These are phyloP conservation scores for Lithobates pipiens DNA, from an alignment of 2,797 vertebrate genomes.

Conservation along the genomic window DNA sequence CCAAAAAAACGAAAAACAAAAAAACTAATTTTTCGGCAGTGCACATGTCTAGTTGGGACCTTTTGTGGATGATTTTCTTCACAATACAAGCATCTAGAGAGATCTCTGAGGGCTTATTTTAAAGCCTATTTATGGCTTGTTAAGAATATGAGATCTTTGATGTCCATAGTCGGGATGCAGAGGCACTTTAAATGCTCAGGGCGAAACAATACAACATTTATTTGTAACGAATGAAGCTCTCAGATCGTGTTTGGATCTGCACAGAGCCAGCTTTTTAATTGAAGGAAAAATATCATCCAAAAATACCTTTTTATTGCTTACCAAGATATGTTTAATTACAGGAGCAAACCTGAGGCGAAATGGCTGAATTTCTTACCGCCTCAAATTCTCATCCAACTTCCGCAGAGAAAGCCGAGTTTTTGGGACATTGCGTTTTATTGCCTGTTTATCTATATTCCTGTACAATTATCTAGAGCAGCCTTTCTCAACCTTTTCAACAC, in stretches of 20 bases:
- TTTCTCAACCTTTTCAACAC: too few species aligned
- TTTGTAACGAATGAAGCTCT: background rate
- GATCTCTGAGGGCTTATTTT: too few species aligned
- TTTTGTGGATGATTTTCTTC: too few species aligned
- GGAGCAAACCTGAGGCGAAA: background rate
- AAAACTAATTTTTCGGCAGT: too few species aligned
- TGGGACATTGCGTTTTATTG: background rate
- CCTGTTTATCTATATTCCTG: background rate
- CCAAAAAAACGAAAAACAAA: too few species aligned
- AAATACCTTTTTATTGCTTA: conserved; percentile 5
- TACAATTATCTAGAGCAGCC: too few species aligned
- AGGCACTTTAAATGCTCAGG: too few species aligned
- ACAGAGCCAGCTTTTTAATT: background rate
- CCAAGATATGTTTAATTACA: conserved; percentile 10
- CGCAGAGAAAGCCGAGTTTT: background rate
- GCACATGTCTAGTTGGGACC: too few species aligned
- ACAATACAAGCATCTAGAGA: too few species aligned
- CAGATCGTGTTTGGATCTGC: background rate
- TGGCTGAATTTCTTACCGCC: background rate
- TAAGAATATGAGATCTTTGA: too few species aligned
- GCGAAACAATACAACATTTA: background rate
- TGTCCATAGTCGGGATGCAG: too few species aligned
- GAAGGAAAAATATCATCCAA: background rate
- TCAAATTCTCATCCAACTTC: background rate
- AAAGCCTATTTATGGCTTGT: too few species aligned